phyloP scores from a whole-genome alignment of 1,140 invertebrate species.

The Camponotus pennsylvanicus region DNA sequence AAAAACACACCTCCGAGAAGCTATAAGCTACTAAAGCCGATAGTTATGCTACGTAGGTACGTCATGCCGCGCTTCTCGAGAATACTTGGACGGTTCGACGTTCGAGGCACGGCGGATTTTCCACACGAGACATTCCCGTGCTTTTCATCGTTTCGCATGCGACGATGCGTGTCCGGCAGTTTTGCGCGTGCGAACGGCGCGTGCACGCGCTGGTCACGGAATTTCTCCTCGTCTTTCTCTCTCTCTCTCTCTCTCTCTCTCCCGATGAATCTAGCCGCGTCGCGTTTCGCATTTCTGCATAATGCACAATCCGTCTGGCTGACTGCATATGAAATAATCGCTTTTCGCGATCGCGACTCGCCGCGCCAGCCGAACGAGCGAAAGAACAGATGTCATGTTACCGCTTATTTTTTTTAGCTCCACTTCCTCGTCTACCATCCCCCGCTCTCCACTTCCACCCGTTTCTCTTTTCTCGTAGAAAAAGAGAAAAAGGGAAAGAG shows the following conservation, averaged over 20 bases:
- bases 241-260: slow-evolving; percentile 59
- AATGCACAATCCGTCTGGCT: slow-evolving; percentile 76
- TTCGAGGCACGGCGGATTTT: slow-evolving; percentile 54
- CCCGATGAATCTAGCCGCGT: slow-evolving; percentile 52
- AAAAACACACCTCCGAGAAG: slow-evolving; percentile 24
- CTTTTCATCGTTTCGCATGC: slow-evolving; percentile 69
- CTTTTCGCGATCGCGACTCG: slow-evolving; percentile 78
- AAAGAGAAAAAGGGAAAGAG: slow-evolving; percentile 41
- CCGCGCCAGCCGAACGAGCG: slow-evolving; percentile 74
- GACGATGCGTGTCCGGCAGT: slow-evolving; percentile 70
- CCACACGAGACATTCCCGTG: slow-evolving; percentile 52
- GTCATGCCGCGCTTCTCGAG: slow-evolving; percentile 25
- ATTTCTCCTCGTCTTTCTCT: slow-evolving; percentile 63
- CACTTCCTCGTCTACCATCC: slow-evolving; percentile 10
- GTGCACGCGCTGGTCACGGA: slow-evolving; percentile 34
- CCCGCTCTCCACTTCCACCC: slow-evolving; percentile 46
- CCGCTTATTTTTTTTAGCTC: slow-evolving; percentile 67
- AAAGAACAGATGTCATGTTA: slow-evolving; percentile 75
- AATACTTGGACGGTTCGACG: slow-evolving; percentile 60
- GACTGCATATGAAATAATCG: slow-evolving; percentile 82
- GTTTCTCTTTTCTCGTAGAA: slow-evolving; percentile 64
- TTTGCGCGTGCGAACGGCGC: slow-evolving; percentile 60
- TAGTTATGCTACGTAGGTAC: slow-evolving; percentile 10
- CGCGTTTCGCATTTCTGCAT: slow-evolving; percentile 77
- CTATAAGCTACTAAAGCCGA: slow-evolving; percentile 19